phyloP scores from a whole-genome alignment of 2,888 invertebrate genomes.

The Mythimna albipuncta region DNA sequence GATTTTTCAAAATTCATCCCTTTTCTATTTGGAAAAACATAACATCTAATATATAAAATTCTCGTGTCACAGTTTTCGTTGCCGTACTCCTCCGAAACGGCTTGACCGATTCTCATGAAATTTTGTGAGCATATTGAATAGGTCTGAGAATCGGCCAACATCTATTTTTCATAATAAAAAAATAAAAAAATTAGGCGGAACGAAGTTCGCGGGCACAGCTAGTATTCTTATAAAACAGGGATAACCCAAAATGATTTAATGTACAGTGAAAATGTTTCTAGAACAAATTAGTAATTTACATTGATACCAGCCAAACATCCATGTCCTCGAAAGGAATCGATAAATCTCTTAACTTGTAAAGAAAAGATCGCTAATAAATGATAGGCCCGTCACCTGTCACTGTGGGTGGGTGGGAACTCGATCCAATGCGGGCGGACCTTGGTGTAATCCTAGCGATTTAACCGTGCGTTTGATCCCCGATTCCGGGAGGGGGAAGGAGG shows the following conservation, averaged over 20 bases:
- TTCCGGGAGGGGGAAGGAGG: slow-evolving; percentile 33
- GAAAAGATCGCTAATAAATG: slow-evolving; percentile 63
- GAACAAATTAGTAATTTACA: slow-evolving; percentile 10
- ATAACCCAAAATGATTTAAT: background rate
- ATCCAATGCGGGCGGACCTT: slow-evolving; percentile 58
- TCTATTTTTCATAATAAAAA: too few relatives aligned
- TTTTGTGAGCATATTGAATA: too few relatives aligned
- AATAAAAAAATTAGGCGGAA: too few relatives aligned
- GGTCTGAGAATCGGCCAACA: too few relatives aligned
- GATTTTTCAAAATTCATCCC: too few relatives aligned
- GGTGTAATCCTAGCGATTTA: slow-evolving; percentile 51
- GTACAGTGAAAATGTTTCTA: background rate
- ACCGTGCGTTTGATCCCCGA: slow-evolving; percentile 54
- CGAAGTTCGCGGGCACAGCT: too few relatives aligned
- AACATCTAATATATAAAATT: too few relatives aligned
- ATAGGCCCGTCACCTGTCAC: slow-evolving; percentile 66
- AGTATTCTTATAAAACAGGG: background rate
- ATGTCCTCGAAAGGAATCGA: slow-evolving; percentile 44
- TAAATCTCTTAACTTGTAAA: slow-evolving; percentile 60
- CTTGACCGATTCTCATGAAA: too few relatives aligned
- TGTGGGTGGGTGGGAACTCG: slow-evolving; percentile 52
- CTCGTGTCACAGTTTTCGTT: too few relatives aligned
- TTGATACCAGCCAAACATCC: background rate
- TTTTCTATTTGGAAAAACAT: too few relatives aligned
- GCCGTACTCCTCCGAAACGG: too few relatives aligned